Evolutionary conservation across 2,113 vertebrate species (phyloP).

Genomic region (Cyanistes caeruleus): DNA sequence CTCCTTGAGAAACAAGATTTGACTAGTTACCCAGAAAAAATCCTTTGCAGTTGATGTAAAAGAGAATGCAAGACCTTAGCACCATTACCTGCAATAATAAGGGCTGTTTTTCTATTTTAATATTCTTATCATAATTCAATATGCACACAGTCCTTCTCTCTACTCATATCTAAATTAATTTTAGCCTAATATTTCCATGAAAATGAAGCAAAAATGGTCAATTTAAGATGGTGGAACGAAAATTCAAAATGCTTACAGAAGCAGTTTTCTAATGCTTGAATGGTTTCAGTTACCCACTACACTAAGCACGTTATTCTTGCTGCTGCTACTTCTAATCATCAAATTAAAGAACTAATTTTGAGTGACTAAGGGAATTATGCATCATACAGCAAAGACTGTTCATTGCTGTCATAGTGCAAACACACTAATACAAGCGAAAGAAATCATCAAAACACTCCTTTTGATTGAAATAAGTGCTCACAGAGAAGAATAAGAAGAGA

Average conservation of each 20-base stretch:
- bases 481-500: background rate
- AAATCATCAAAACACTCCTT: background rate
- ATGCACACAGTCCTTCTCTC: background rate
- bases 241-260: background rate
- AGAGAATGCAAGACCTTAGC: background rate
- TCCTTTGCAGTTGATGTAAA: background rate
- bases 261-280: background rate
- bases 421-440: background rate
- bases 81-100: background rate
- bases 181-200: slow-evolving; percentile 50
- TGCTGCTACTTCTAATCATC: background rate
- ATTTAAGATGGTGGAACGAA: background rate
- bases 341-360: slow-evolving; percentile 2
- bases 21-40: background rate
- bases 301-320: background rate
- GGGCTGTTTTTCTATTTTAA: background rate
- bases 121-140: background rate
- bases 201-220: slow-evolving; percentile 35
- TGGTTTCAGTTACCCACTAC: background rate
- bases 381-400: background rate
- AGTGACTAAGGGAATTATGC: background rate
- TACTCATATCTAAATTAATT: slow-evolving; percentile 15
- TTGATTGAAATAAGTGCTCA: background rate
- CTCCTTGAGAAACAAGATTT: background rate
- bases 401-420: background rate